Conservation (phyloP, 2,797 vertebrate genomes). For the Furcifer pardalis region DNA sequence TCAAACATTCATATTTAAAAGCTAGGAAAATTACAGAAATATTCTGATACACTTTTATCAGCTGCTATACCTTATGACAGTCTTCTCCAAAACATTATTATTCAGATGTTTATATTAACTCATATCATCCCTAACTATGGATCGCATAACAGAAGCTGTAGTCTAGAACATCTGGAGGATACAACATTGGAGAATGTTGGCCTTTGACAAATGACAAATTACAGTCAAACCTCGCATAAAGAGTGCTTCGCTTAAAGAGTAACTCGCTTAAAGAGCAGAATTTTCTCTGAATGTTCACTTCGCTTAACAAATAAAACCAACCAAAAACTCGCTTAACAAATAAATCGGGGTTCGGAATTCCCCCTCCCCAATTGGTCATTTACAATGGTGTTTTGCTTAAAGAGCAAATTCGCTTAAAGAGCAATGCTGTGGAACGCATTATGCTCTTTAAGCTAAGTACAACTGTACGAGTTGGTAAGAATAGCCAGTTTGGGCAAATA, state of each 20-base stretch:
- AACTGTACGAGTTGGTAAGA: not conserved
- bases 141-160: not conserved
- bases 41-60: not conserved
- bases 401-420: no score
- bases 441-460: no score
- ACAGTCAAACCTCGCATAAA: no score
- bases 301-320: no score
- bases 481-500: constrained; percentile 9
- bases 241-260: no score
- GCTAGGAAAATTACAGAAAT: not conserved
- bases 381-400: no score
- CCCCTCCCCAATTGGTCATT: no score
- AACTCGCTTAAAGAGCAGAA: no score
- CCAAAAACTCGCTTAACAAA: no score
- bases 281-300: no score
- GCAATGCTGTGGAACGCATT: no score
- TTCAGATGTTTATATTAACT: not conserved
- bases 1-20: not conserved
- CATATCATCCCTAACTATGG: not conserved
- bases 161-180: not conserved
- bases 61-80: not conserved
- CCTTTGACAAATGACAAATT: not conserved
- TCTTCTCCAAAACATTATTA: not conserved
- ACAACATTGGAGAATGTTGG: not conserved
- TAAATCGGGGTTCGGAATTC: no score